Evolutionary conservation across 2,113 vertebrate species (phyloP).

Genomic region (Myotis davidii): DNA sequence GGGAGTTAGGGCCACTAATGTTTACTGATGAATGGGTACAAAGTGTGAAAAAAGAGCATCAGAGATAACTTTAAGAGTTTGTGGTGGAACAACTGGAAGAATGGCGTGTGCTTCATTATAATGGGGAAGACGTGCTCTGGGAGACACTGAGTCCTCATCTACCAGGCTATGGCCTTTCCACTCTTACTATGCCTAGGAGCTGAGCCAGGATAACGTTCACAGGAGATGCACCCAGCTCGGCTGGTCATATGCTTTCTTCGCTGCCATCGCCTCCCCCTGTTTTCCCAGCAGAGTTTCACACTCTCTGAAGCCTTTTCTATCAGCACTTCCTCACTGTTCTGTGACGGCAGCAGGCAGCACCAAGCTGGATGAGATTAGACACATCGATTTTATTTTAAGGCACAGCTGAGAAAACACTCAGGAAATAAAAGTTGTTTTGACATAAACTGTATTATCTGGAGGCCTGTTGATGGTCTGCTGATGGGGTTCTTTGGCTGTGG

Average conservation of each 20-base stretch:
- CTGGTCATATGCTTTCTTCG: background rate
- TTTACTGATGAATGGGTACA: background rate
- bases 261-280: too few relatives aligned
- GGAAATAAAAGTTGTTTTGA: constrained; percentile 48
- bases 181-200: background rate
- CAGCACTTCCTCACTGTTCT: background rate
- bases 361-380: constrained; percentile 37
- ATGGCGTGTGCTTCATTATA: background rate
- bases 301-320: background rate
- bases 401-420: constrained; percentile 49
- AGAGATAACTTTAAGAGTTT: background rate
- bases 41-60: background rate
- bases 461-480: background rate
- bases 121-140: background rate
- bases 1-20: background rate
- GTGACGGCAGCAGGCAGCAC: background rate
- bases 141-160: too few relatives aligned
- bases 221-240: background rate
- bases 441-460: constrained; percentile 15
- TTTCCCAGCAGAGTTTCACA: background rate
- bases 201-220: background rate
- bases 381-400: constrained; percentile 64
- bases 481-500: background rate
- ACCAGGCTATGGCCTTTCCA: background rate
- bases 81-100: background rate